Conservation (phyloP, 2,888 invertebrate genomes). For the Acrobasis suavella region DNA sequence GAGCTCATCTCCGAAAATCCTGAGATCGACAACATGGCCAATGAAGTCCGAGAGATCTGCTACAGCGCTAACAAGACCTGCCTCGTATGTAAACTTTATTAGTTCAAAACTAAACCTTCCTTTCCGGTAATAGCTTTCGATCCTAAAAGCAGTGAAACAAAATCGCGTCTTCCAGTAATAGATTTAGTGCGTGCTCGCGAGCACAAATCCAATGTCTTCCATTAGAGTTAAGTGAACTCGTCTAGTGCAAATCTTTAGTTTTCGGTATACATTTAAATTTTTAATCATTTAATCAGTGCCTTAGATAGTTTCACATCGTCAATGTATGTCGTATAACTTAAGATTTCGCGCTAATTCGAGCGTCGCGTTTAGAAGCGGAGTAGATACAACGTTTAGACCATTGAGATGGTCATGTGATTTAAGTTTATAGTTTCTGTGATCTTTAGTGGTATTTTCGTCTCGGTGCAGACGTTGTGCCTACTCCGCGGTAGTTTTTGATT, state of each 20-base stretch:
- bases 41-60: conserved; percentile 82
- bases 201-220: conserved; percentile 70
- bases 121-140: conserved; percentile 44
- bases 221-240: conserved; percentile 66
- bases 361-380: conserved; percentile 19
- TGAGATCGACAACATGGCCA: conserved; percentile 82
- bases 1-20: conserved; percentile 62
- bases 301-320: background rate
- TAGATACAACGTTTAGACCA: conserved; percentile 14
- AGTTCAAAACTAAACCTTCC: conserved; percentile 47
- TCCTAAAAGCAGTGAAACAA: conserved; percentile 77
- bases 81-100: conserved; percentile 75
- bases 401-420: conserved; percentile 45
- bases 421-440: conserved; percentile 45
- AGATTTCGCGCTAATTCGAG: conserved; percentile 11
- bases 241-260: conserved; percentile 9
- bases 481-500: conserved; percentile 55
- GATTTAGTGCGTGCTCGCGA: conserved; percentile 62
- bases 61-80: conserved; percentile 66
- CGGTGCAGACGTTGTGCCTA: conserved; percentile 45
- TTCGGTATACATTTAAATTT: conserved; percentile 5
- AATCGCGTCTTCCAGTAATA: conserved; percentile 80
- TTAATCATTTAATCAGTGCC: background rate
- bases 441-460: conserved; percentile 44
- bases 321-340: background rate